Evolutionary conservation across 2,888 invertebrate genomes (phyloP), one percentile per base, ranked within the genome.

Genomic region (Steinernema carpocapsae): DNA sequence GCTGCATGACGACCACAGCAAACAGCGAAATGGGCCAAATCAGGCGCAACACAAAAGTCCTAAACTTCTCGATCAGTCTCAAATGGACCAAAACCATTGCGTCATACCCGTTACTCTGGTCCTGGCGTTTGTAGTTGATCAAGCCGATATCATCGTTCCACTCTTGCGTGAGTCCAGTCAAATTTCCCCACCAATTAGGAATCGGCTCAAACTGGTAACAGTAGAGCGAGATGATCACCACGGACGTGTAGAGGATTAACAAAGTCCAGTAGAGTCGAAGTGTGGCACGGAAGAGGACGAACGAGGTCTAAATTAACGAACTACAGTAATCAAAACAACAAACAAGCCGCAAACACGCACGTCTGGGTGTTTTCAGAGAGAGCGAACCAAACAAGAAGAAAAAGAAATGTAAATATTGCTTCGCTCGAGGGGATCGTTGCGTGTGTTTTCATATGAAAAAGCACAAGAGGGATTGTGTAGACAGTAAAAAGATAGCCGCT

Each of bases 231-330:
- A 96, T 93, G 70, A 99, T 91, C 88, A 97, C 95, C 73, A 93
- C 90, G 92, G 97, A 96, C 3, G 97, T 96, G 89, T 96, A 99
- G 80, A 94, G 92, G 87, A 99, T 97, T 37, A 97, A 93, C 52
- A 93, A 92, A 87, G 97, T 91, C 95, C 96, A 97, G 90, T 97
- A 97, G 32, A 92, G 91, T 87, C 94, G 94, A 93, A 97, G 94
- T 85, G 94, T 91, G 87, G 92, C 92, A 71, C 97, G 92, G 96
- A 97, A 99, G 78, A 92, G 91, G 79, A 91, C 91, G 91, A 94
- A 96, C 74, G 95, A 95, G 82, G 95, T 91, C 94, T 95, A 90
- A 75, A 90, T 64, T 29, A 64, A 29, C 17, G 17, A 10, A 22
- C 4, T 37, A 37, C 37, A 37, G 37, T 37, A 37, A 37, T 3